A percentile compares a stretch with the other conserved stretches of the same genome.
Evolutionary conservation across 2,797 vertebrate species (phyloP).

Genomic region (Sebastes melanostomus): DNA sequence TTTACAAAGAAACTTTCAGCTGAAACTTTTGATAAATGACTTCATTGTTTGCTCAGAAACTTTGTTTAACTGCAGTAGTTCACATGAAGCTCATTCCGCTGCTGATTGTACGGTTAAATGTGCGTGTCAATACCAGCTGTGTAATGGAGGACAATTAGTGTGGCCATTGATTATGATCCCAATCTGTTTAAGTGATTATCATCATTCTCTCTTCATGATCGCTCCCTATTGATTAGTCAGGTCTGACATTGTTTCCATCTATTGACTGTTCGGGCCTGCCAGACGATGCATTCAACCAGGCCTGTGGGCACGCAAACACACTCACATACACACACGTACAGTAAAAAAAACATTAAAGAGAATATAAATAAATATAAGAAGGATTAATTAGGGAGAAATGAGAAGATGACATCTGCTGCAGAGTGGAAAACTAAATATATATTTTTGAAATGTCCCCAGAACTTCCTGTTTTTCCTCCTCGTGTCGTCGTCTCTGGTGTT

Average conservation of each 20-base stretch:
- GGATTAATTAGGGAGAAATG: not conserved
- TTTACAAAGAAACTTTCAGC: not conserved
- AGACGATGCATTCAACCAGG: not conserved
- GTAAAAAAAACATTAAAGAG: not conserved
- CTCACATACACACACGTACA: not conserved
- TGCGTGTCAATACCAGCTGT: constrained; percentile 5
- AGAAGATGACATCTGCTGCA: not conserved
- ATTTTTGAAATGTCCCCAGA: not conserved
- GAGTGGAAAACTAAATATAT: not conserved
- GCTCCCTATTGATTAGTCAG: constrained; percentile 60
- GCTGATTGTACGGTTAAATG: not conserved
- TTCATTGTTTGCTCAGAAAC: not conserved
- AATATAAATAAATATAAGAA: not conserved
- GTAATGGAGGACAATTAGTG: constrained; percentile 55
- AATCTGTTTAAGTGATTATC: constrained; percentile 65
- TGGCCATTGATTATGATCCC: constrained; percentile 52
- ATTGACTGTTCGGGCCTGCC: constrained; percentile 45
- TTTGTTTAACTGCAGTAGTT: not conserved
- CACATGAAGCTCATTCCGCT: not conserved
- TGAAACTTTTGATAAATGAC: not conserved
- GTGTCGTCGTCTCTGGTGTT: constrained; percentile 8
- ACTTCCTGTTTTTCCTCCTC: not conserved
- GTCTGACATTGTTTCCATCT: constrained; percentile 59
- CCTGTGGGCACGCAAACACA: not conserved
- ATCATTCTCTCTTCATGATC: constrained; percentile 56